These are phyloP conservation scores for Eupithecia centaureata DNA, from an alignment of 2,888 invertebrate genomes.

Conservation along the genomic window DNA sequence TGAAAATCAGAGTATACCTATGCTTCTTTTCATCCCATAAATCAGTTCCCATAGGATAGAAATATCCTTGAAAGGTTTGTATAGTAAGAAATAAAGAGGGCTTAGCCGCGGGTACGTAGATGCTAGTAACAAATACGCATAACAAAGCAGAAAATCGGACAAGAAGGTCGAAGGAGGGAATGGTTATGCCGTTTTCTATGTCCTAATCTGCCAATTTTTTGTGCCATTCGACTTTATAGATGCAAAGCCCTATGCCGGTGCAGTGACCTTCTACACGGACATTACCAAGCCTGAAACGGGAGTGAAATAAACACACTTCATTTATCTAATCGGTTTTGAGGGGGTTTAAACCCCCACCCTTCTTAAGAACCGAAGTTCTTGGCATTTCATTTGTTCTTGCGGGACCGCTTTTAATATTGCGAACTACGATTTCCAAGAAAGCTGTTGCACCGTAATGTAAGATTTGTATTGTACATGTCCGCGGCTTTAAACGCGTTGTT, in stretches of 20 bases:
- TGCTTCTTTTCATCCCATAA: too few species aligned
- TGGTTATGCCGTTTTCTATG: too few species aligned
- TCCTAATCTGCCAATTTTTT: not conserved
- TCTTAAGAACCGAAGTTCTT: not conserved
- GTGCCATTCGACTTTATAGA: not conserved
- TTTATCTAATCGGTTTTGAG: not conserved
- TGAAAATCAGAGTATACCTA: too few species aligned
- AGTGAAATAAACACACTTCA: not conserved
- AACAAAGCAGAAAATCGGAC: too few species aligned
- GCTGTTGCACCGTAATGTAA: not conserved
- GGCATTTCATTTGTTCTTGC: not conserved
- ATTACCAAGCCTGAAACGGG: not conserved
- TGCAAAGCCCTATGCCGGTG: not conserved
- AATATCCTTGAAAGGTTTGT: too few species aligned
- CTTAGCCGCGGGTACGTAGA: too few species aligned
- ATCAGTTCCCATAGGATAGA: too few species aligned
- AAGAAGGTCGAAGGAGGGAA: too few species aligned
- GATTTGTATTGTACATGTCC: too few species aligned
- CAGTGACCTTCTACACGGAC: not conserved
- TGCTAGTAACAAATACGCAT: too few species aligned
- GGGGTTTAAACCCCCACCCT: not conserved
- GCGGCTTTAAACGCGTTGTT: too few species aligned
- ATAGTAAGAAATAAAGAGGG: too few species aligned
- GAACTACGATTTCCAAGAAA: not conserved
- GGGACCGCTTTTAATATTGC: not conserved